A percentile compares a stretch with the other conserved stretches of the same genome.
These are phyloP conservation scores for Labeo catla DNA, from an alignment of 2,113 vertebrate genomes.

Conservation along the genomic window DNA sequence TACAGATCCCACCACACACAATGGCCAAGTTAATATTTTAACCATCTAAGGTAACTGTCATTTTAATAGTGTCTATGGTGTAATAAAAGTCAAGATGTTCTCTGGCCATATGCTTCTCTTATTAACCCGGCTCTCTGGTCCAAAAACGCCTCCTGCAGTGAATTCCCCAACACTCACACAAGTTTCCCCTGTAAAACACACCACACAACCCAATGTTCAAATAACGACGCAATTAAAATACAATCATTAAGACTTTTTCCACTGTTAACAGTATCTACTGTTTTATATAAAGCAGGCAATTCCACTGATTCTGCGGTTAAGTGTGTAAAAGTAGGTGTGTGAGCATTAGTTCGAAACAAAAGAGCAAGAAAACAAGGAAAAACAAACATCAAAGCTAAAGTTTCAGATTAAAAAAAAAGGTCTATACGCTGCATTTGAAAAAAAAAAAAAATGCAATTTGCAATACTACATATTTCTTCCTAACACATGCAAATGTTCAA, in stretches of 20 bases:
- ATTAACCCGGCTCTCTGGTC: slow-evolving; percentile 43
- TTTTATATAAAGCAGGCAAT: slow-evolving; percentile 33
- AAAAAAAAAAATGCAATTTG: not conserved
- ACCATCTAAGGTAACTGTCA: slow-evolving; percentile 41
- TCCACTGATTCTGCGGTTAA: slow-evolving; percentile 27
- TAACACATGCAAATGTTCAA: not conserved
- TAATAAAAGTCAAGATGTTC: slow-evolving; percentile 53
- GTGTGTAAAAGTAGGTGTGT: not conserved
- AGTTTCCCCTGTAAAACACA: slow-evolving; percentile 37
- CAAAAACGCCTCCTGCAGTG: slow-evolving; percentile 40
- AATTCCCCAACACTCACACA: slow-evolving; percentile 36
- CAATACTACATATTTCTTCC: not conserved
- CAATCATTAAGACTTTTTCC: slow-evolving; percentile 52
- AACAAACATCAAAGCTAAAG: slow-evolving; percentile 5
- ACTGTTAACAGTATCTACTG: slow-evolving; percentile 36
- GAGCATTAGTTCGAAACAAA: not conserved
- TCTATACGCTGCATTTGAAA: not conserved
- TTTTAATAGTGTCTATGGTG: slow-evolving; percentile 42
- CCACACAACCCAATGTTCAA: slow-evolving; percentile 32
- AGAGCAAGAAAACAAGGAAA: not conserved
- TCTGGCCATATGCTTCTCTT: slow-evolving; percentile 37
- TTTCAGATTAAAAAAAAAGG: not conserved
- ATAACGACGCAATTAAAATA: slow-evolving; percentile 46
- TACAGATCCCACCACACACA: slow-evolving; percentile 2
- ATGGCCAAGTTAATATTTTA: slow-evolving; percentile 39